phyloP scores from a whole-genome alignment of 1,140 invertebrate species.

The Eupeodes corollae region DNA sequence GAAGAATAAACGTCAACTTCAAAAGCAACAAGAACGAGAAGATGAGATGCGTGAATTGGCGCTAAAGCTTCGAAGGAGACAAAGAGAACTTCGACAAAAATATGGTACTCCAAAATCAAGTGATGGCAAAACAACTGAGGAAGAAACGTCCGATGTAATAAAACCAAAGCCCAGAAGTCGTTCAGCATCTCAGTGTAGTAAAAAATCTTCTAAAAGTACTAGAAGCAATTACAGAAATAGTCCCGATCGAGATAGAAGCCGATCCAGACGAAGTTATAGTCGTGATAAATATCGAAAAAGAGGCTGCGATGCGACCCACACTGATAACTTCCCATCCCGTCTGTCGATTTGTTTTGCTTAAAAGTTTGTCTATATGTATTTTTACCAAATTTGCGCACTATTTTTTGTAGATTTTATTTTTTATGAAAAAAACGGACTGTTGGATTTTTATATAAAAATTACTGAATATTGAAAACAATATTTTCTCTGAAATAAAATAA shows the following conservation, averaged over 20 bases:
- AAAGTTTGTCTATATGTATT: too few species aligned
- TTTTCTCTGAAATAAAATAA: too few species aligned
- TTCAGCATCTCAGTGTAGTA: conserved; percentile 8
- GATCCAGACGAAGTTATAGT: neutral
- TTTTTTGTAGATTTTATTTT: too few species aligned
- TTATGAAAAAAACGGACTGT: too few species aligned
- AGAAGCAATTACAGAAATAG: conserved; percentile 9
- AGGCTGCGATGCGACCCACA: too few species aligned
- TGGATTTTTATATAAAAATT: too few species aligned
- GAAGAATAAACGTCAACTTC: conserved; percentile 71
- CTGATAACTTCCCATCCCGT: too few species aligned
- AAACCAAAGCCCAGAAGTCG: conserved; percentile 3
- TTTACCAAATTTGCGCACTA: too few species aligned
- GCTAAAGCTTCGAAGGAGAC: conserved; percentile 63
- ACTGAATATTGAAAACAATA: too few species aligned
- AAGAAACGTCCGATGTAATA: conserved; percentile 3
- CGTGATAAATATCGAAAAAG: neutral
- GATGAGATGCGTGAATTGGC: conserved; percentile 82
- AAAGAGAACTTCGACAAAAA: conserved; percentile 32
- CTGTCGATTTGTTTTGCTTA: too few species aligned
- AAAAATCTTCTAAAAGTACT: conserved; percentile 7
- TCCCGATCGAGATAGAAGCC: neutral
- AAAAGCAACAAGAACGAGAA: conserved; percentile 76
- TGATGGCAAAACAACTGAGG: conserved; percentile 21
- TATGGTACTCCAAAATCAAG: conserved; percentile 29